These are phyloP conservation scores for Hippocampus zosterae DNA, from an alignment of 2,113 vertebrate genomes.

Conservation along the genomic window DNA sequence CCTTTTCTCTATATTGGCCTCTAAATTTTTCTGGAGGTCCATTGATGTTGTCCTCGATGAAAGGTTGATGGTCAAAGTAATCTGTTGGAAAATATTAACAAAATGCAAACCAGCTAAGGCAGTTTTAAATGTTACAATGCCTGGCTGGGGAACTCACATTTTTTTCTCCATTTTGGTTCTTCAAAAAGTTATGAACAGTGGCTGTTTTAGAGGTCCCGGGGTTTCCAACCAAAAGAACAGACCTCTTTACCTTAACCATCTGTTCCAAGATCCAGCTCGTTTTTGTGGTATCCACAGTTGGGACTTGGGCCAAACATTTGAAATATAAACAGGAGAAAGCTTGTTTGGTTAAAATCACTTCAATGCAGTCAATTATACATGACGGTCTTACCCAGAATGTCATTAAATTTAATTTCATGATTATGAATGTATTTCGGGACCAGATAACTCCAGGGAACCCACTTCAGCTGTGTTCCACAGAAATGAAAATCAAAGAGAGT, in stretches of 20 bases:
- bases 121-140: not conserved
- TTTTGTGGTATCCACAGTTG: slow-evolving; percentile 88
- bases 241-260: slow-evolving; percentile 84
- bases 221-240: slow-evolving; percentile 87
- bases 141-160: slow-evolving; percentile 61
- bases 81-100: slow-evolving; percentile 63
- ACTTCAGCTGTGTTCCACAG: slow-evolving; percentile 71
- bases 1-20: slow-evolving; percentile 89
- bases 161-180: slow-evolving; percentile 72
- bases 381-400: slow-evolving; percentile 82
- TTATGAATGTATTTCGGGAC: slow-evolving; percentile 82
- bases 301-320: slow-evolving; percentile 71
- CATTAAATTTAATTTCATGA: slow-evolving; percentile 77
- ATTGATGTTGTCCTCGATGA: slow-evolving; percentile 93
- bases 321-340: not conserved
- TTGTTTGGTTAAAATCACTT: not conserved
- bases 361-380: not conserved
- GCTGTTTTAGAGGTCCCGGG: slow-evolving; percentile 96
- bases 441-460: slow-evolving; percentile 85
- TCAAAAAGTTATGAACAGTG: slow-evolving; percentile 88
- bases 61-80: slow-evolving; percentile 84
- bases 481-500: slow-evolving; percentile 94
- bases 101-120: not conserved
- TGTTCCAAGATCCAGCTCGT: slow-evolving; percentile 86
- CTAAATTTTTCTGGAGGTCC: slow-evolving; percentile 91